phyloP scores from a whole-genome alignment of 1,140 invertebrate species.

The Anastrepha obliqua region DNA sequence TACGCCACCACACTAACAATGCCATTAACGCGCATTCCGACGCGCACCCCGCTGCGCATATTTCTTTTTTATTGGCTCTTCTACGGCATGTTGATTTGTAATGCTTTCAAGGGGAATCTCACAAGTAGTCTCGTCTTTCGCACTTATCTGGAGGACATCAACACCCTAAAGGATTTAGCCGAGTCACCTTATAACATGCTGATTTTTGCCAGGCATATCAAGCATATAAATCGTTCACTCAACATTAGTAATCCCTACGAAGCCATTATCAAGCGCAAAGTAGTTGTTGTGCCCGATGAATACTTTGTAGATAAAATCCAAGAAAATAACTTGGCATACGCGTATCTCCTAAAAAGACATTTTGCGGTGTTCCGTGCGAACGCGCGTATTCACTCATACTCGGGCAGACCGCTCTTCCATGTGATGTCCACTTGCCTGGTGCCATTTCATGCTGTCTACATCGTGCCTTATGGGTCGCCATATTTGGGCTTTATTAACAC shows the following conservation, averaged over 20 bases:
- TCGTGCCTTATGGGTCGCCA: constrained; percentile 70
- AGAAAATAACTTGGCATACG: constrained; percentile 62
- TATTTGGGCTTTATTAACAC: constrained; percentile 68
- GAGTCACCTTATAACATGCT: constrained; percentile 61
- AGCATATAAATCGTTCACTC: constrained; percentile 64
- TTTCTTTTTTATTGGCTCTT: constrained; percentile 68
- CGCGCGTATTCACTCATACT: constrained; percentile 61
- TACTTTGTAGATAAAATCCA: constrained; percentile 55
- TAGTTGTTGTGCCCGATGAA: constrained; percentile 61
- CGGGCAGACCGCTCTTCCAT: constrained; percentile 65
- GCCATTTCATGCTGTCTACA: constrained; percentile 70
- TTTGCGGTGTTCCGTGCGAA: constrained; percentile 64
- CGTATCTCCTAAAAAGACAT: constrained; percentile 70
- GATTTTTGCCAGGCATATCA: constrained; percentile 60
- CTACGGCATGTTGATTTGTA: constrained; percentile 68
- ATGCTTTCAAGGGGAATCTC: constrained; percentile 66
- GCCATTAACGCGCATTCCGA: constrained; percentile 60
- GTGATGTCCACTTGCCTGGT: constrained; percentile 70
- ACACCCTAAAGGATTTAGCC: constrained; percentile 63
- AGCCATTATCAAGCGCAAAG: constrained; percentile 59
- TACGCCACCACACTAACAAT: constrained; percentile 62
- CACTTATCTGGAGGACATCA: constrained; percentile 64
- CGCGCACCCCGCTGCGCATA: constrained; percentile 58
- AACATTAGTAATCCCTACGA: constrained; percentile 60
- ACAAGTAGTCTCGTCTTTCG: constrained; percentile 70